Conservation (phyloP, 2,797 vertebrate genomes). For the Geotrypetes seraphini region DNA sequence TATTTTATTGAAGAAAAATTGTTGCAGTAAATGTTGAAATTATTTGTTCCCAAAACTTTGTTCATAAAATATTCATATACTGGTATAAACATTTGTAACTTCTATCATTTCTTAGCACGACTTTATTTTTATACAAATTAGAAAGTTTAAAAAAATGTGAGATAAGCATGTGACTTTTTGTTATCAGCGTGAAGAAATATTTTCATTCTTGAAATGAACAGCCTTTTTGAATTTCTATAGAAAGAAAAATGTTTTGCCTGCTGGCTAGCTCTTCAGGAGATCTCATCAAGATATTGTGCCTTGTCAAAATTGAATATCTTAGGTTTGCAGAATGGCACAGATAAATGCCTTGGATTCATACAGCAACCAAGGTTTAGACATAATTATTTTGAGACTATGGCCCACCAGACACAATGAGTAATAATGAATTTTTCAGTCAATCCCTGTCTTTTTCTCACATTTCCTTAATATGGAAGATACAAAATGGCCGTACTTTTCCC, state of each 20-base stretch:
- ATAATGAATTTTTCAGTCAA: too few relatives aligned
- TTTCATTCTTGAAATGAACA: slow-evolving; percentile 13
- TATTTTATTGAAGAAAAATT: too few relatives aligned
- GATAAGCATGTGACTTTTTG: slow-evolving; percentile 6
- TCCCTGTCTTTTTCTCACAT: too few relatives aligned
- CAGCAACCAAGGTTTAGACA: not conserved
- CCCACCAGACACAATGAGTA: too few relatives aligned
- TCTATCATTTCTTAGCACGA: slow-evolving; percentile 8
- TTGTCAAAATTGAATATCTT: slow-evolving; percentile 8
- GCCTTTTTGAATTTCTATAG: slow-evolving; percentile 11
- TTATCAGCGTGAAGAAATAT: slow-evolving; percentile 19
- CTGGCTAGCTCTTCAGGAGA: slow-evolving; percentile 7
- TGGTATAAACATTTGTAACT: slow-evolving; percentile 1
- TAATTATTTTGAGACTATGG: too few relatives aligned
- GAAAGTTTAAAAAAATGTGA: slow-evolving; percentile 5
- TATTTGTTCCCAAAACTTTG: too few relatives aligned
- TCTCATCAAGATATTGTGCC: slow-evolving; percentile 2
- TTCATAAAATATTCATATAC: slow-evolving; percentile 3
- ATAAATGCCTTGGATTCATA: not conserved
- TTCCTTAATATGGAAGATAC: too few relatives aligned
- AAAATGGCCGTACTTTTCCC: too few relatives aligned
- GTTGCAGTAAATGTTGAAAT: too few relatives aligned
- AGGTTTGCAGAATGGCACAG: slow-evolving; percentile 3
- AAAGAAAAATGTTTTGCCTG: not conserved
- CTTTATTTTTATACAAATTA: slow-evolving; percentile 9